phyloP scores from a whole-genome alignment of 2,113 vertebrate species.

The Apteryx mantelli region DNA sequence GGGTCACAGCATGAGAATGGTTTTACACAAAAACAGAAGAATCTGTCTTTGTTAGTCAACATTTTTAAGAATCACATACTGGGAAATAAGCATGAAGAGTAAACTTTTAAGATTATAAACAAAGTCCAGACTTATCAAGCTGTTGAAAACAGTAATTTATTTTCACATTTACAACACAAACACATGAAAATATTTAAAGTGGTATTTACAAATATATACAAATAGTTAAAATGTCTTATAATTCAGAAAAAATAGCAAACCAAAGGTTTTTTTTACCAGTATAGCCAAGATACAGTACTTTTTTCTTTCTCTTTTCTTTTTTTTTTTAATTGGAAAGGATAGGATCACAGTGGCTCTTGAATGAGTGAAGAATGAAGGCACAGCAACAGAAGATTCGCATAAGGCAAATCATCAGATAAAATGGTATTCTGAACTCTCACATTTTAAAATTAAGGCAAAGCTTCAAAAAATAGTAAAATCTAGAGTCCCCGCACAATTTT shows the following conservation, averaged over 20 bases:
- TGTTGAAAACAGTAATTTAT: constrained; percentile 52
- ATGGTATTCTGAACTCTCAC: neutral
- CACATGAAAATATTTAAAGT: constrained; percentile 62
- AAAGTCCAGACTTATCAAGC: neutral
- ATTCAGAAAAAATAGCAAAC: neutral
- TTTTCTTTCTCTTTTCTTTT: neutral
- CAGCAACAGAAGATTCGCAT: neutral
- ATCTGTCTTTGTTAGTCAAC: neutral
- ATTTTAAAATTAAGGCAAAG: constrained; percentile 29
- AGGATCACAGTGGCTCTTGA: neutral
- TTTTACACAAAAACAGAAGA: neutral
- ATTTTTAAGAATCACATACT: neutral
- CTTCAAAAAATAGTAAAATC: neutral
- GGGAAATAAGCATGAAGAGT: neutral
- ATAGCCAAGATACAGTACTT: neutral
- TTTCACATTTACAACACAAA: constrained; percentile 65
- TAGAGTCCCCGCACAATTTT: neutral
- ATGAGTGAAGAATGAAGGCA: neutral
- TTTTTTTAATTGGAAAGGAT: neutral
- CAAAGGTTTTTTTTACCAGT: neutral
- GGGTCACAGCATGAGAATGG: neutral
- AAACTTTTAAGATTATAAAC: neutral
- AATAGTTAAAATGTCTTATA: constrained; percentile 36
- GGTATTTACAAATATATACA: constrained; percentile 77
- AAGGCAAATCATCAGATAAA: neutral